Base-by-base conservation (phyloP, 2,797 vertebrate genomes). In the Hipposideros larvatus region DNA sequence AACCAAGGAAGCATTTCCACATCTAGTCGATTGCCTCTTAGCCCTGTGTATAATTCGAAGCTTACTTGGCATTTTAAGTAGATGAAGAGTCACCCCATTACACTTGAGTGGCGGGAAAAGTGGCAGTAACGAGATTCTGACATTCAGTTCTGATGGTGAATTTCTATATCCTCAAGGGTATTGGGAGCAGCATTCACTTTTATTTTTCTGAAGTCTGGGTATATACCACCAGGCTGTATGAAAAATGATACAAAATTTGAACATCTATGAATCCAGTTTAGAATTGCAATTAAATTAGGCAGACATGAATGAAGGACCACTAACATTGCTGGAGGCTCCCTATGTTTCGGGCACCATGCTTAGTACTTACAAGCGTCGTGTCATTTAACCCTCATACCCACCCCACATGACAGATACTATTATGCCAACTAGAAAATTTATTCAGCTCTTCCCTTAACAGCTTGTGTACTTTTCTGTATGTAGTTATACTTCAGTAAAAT, bases 51-150 rank as follows among this genome's bases (percentile, higher is more conserved):
- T n/a, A 57, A 59, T 48, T 14, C 41, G 31, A 16, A 80, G 37
- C 80, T 84, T 53, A 34, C 31, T 66, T 57, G 70, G 57, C 57
- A 53, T 87, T 83, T 94, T 88, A 86, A 92, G 74, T 68, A 51
- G 43, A 41, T 71, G 24, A 80, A 75, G 63, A 90, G n/a, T 79
- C 65, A 37, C 9, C 59, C 74, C 7, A 7, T 46, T n/a, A 65
- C 86, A 37, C 37, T 7, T 2, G n/a, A 22, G 11, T 18, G 46
- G 77, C 16, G 28, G 65, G 79, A 43, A 53, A 34, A 21, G 73
- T 15, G 21, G 48, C 19, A 34, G n/a, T n/a, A 34, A 26, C 71
- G 71, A 59, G 70, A 75, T 31, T 74, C 63, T 85, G 0, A 4
- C 14, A 5, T 18, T 34, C 43, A 2, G 14, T 59, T 59, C 65